These are phyloP conservation scores for Stegodyphus mimosarum DNA, from an alignment of 1,140 invertebrate genomes.

Conservation along the genomic window DNA sequence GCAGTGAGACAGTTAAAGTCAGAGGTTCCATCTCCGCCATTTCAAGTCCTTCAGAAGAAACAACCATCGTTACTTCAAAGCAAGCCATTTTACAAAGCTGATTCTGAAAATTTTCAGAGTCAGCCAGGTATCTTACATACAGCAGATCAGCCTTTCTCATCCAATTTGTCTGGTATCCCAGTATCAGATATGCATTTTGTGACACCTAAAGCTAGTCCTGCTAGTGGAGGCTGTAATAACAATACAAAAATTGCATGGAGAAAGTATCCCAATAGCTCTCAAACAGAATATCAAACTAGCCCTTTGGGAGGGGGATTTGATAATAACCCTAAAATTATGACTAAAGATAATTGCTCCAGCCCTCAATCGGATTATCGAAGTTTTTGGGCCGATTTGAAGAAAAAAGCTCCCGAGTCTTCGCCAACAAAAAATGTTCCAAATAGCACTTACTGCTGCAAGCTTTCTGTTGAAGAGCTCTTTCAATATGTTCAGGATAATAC, in stretches of 20 bases:
- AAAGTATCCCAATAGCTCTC: neutral
- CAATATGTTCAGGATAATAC: neutral
- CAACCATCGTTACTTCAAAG: neutral
- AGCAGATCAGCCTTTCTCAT: neutral
- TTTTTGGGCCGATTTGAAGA: conserved; percentile 30
- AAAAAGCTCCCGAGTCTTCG: neutral
- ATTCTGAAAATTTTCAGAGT: conserved; percentile 19
- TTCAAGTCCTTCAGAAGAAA: conserved; percentile 39
- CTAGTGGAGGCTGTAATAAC: conserved; percentile 10
- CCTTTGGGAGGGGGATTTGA: too few relatives aligned
- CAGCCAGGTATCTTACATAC: neutral
- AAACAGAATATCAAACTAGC: neutral
- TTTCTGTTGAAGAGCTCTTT: conserved; percentile 55
- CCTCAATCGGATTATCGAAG: conserved; percentile 24
- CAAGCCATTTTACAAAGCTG: conserved; percentile 50
- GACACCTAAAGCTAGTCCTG: conserved; percentile 41
- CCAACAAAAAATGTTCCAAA: neutral
- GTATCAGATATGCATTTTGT: conserved; percentile 45
- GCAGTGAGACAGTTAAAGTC: conserved; percentile 21
- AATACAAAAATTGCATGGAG: neutral
- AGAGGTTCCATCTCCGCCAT: neutral
- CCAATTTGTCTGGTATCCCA: neutral
- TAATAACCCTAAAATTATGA: neutral
- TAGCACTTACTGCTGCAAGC: conserved; percentile 15
- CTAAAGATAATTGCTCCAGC: neutral